Base-by-base conservation (phyloP, 2,797 vertebrate genomes). In the Microctenopoma lineatum region DNA sequence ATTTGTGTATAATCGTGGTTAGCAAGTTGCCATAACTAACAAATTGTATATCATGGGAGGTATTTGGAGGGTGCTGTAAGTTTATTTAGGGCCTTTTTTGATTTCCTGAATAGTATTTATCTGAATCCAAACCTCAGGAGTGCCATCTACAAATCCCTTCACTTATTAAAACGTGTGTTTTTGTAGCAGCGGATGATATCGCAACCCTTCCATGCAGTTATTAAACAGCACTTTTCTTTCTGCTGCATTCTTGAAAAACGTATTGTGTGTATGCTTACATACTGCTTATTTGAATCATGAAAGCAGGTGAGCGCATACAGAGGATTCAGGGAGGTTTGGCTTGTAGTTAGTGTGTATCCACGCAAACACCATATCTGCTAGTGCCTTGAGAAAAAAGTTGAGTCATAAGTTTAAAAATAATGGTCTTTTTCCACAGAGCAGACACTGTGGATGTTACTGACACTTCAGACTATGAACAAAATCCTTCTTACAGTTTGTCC, bases 331-430 rank as follows among this genome's bases (percentile, higher is more conserved):
- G 16, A 52, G 55, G 26, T 76, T 57, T 47, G 66, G 41, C 48
- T 25, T 51, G 6, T 21, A 38, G 27, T 51, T 21, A 38, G 27
- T 51, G 26, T 36, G 48, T 7, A 65, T 47, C 16, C 46, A 41
- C 34, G 16, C 50, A 70, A 77, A 75, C 59, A 25, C 27, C 42
- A 56, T 61, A 61, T 71, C 76, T 54, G 55, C 72, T 10, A 10
- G 5, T 61, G 59, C 36, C 39, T 34, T 62, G 44, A 51, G 66
- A 44, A 46, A 21, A 18, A 21, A 68, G 75, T 77, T 81, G 80
- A 82, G 66, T 90, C 84, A 87, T 66, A 54, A 56, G 18, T 80
- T 59, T 79, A 76, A 76, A 64, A 53, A 66, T 51, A 56, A 5
- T 0, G 5, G 1, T 41, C 3, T 41, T 55, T 80, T 73, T 73